Base-by-base conservation (phyloP, 2,113 vertebrate genomes). In the Caloenas nicobarica region DNA sequence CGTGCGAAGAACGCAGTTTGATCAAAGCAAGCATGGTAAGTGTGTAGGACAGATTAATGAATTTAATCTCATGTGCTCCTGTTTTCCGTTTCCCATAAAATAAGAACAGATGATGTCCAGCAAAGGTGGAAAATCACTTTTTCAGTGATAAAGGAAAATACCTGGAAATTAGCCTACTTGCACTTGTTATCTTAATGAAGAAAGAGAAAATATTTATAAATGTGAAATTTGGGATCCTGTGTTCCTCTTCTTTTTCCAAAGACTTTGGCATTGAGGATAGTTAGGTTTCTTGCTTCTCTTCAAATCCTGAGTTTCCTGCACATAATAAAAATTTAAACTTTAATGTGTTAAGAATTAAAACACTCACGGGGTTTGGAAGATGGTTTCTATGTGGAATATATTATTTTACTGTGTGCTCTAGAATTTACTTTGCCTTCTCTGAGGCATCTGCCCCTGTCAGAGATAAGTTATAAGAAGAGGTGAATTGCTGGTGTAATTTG, bases 401-500 rank as follows among this genome's bases (percentile, higher is more conserved):
- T 79, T 65, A 8, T 79, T 85, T 74, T 61, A 69, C 28, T 48
- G 4, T 64, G 34, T 5, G 1, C 9, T 57, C 8, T 78, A 33
- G 33, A 70, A 34, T 87, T 91, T 60, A 56, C 44, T 66, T 62
- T 46, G 16, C 31, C n/a, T 71, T 64, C 53, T 93, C 72, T 74
- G 29, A 84, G 81, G 33, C 34, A 19, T 79, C 54, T 70, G 14
- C 15, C 26, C 4, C 16, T 40, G 4, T 48, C 6, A 24, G 51
- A 88, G 60, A 18, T 57, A 54, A 78, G 65, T 33, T 82, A 26
- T n/a, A 48, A 65, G 53, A 90, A 48, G 5, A 77, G 44, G 28
- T 81, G 48, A 81, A 60, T 71, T 81, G n/a, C 16, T 91, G 17
- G 34, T 60, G 31, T 81, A 34, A 69, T 87, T 78, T 87, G 57